phyloP scores from a whole-genome alignment of 1,140 invertebrate species.

The Thalassaphorura encarpata region DNA sequence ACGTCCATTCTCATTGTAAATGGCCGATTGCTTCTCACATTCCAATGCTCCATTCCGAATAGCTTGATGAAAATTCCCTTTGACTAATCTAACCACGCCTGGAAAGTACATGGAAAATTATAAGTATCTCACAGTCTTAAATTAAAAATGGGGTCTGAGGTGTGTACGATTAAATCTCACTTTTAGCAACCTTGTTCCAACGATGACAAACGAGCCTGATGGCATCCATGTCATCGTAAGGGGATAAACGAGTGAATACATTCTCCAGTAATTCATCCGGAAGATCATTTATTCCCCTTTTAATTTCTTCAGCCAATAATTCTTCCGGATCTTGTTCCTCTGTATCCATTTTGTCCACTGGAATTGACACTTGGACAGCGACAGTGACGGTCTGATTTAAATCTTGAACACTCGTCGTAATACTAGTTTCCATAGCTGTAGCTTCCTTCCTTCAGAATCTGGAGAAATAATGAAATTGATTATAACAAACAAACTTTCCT shows the following conservation, averaged over 20 bases:
- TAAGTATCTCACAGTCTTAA: no score
- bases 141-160: no score
- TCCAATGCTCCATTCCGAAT: slow-evolving; percentile 22
- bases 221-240: slow-evolving; percentile 76
- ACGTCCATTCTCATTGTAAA: slow-evolving; percentile 2
- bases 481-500: no score
- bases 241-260: slow-evolving; percentile 75
- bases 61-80: slow-evolving; percentile 23
- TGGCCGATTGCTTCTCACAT: slow-evolving; percentile 1
- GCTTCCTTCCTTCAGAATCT: no score
- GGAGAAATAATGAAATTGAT: no score
- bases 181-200: slow-evolving; percentile 69
- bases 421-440: no score
- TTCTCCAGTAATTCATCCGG: slow-evolving; percentile 89
- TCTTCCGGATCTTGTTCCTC: neutral
- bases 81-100: slow-evolving; percentile 16
- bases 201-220: slow-evolving; percentile 74
- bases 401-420: no score
- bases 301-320: neutral
- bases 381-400: neutral
- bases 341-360: neutral
- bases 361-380: neutral
- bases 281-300: slow-evolving; percentile 38
- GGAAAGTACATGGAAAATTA: slow-evolving; percentile 12
- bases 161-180: no score